phyloP scores from a whole-genome alignment of 2,113 vertebrate species.

The Aspiorhynchus laticeps region DNA sequence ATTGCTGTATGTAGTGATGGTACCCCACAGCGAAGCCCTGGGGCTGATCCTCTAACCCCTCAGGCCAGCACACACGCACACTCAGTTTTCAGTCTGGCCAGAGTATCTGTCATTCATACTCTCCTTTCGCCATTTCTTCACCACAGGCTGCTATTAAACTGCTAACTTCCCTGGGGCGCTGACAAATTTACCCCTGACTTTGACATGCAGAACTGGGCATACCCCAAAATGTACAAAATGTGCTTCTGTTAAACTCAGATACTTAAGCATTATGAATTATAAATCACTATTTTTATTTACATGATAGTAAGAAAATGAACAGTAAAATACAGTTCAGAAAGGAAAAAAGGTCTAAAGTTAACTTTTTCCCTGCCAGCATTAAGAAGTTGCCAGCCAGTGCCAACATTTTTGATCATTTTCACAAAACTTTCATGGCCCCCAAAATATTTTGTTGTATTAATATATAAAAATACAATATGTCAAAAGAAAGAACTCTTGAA shows the following conservation, averaged over 20 bases:
- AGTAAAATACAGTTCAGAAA: not conserved
- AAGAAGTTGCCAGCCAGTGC: too few relatives aligned
- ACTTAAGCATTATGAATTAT: not conserved
- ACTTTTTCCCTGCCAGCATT: not conserved
- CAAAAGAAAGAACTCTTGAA: too few relatives aligned
- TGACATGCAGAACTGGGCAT: not conserved
- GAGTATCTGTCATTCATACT: slow-evolving; percentile 18
- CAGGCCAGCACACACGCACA: not conserved
- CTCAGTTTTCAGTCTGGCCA: slow-evolving; percentile 11
- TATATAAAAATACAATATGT: too few relatives aligned
- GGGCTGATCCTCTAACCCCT: slow-evolving; percentile 27
- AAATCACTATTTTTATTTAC: not conserved
- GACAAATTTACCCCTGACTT: slow-evolving; percentile 20
- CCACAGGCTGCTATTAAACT: slow-evolving; percentile 26
- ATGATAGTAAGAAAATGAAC: not conserved
- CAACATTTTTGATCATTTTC: too few relatives aligned
- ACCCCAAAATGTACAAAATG: not conserved
- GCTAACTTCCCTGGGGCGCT: slow-evolving; percentile 7
- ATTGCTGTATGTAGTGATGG: not conserved
- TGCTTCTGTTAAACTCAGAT: not conserved
- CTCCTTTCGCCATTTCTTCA: not conserved
- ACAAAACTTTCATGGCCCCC: too few relatives aligned
- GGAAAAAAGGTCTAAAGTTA: not conserved
- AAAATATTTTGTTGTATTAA: too few relatives aligned
- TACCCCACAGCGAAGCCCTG: slow-evolving; percentile 1